Evolutionary conservation across 2,888 invertebrate species (phyloP), one percentile per base, ranked within the genome.

Genomic region (Tachystola acroxantha): DNA sequence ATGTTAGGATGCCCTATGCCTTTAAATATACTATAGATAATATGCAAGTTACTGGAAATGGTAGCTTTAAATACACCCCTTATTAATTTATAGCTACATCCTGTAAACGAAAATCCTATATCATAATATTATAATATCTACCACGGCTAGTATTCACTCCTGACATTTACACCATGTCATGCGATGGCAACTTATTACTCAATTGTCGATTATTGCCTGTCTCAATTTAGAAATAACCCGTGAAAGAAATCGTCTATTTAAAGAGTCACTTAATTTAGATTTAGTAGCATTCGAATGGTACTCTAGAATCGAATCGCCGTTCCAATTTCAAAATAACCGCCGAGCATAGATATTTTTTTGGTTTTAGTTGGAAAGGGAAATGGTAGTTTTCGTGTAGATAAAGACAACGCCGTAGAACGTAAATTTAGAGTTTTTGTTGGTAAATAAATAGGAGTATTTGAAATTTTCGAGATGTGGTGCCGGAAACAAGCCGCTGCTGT

Each of bases 391-490:
- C n/a, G n/a, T n/a, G n/a, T n/a, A n/a, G n/a, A n/a, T n/a, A n/a
- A n/a, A n/a, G n/a, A n/a, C n/a, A n/a, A n/a, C n/a, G n/a, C n/a
- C n/a, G 5, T 45, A 42, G 32, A 39, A 35, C 30, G 37, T 43
- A 37, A 40, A 10, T 11, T 14, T 14, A 29, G 32, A 30, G 30
- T 22, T 31, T 19, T 22, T 10, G 28, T 24, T 19, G 5, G 11
- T 35, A 33, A 32, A 30, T 30, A 24, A 37, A 37, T 11, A 14
- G 16, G 20, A 10, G 26, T 33, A 12, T 39, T 41, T 40, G 10
- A 54, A 48, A 50, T 66, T 62, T 63, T 65, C 53, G 74, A 71
- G 79, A 78, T 79, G 80, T 72, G 52, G 53, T 47, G 64, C 53
- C 70, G 78, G 36, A 60, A 58, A 43, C 68, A 73, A 58, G 77